phyloP scores from a whole-genome alignment of 2,113 vertebrate genomes.

The Neomonachus schauinslandi region DNA sequence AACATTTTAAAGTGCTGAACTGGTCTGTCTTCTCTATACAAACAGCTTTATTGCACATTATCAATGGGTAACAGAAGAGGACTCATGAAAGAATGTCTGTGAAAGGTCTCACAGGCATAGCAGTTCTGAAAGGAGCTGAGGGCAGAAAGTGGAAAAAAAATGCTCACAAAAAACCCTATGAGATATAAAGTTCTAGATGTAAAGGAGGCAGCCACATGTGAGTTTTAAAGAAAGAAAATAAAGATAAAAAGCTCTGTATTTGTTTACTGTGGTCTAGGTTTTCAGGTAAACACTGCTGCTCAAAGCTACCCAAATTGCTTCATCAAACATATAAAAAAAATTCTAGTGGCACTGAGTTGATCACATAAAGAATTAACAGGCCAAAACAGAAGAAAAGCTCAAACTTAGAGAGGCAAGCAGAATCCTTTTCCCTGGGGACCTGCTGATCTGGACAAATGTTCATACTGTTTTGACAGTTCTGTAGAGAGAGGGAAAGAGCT shows the following conservation, averaged over 20 bases:
- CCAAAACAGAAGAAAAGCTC: conserved; percentile 10
- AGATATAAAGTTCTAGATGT: not conserved
- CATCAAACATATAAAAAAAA: not conserved
- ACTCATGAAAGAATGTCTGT: not conserved
- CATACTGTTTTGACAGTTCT: not conserved
- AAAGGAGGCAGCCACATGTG: not conserved
- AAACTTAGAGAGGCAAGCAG: not conserved
- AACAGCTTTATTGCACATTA: not conserved
- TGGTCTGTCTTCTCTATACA: not conserved
- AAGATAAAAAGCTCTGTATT: not conserved
- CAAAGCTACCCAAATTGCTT: not conserved
- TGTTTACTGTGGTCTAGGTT: not conserved
- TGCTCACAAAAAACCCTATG: not conserved
- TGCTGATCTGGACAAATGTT: not conserved
- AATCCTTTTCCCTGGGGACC: not conserved
- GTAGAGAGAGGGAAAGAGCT: not conserved
- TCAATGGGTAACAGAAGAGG: not conserved
- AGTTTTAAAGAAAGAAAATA: conserved; percentile 16
- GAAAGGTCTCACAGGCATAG: not conserved
- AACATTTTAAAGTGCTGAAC: not conserved
- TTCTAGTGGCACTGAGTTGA: not conserved
- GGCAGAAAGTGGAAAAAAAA: not conserved
- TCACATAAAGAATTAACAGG: not conserved
- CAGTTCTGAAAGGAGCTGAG: not conserved
- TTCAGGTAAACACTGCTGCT: not conserved